Conservation (phyloP, 2,113 vertebrate genomes). For the Rousettus leschenaultii region DNA sequence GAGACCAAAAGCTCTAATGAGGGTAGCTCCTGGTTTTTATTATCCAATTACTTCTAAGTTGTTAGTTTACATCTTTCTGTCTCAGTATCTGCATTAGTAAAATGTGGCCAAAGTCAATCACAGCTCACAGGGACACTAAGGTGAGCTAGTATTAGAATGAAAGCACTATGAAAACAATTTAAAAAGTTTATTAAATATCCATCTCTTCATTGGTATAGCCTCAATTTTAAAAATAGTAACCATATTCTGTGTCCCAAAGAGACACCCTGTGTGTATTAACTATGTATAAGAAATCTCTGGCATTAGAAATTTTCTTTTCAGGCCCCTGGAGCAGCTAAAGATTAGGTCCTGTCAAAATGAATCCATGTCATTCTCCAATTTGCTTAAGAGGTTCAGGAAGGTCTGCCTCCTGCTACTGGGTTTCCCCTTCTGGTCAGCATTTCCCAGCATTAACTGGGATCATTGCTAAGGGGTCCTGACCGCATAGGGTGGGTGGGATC, state of each 20-base stretch:
- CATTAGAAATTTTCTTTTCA: neutral
- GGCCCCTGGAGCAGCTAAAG: conserved; percentile 6
- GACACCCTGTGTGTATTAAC: neutral
- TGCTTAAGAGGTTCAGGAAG: neutral
- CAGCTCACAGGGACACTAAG: neutral
- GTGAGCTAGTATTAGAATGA: neutral
- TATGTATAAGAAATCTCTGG: neutral
- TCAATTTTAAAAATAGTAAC: neutral
- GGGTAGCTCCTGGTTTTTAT: neutral
- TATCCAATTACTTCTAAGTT: neutral
- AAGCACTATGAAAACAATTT: neutral
- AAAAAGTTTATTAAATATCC: neutral
- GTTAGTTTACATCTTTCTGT: neutral
- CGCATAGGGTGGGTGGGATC: fast-evolving
- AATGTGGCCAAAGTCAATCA: neutral
- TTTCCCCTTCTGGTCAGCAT: neutral
- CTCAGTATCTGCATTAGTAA: neutral
- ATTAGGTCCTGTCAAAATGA: conserved; percentile 47
- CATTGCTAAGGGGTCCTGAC: too few species aligned
- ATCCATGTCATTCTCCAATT: conserved; percentile 31
- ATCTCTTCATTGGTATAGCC: neutral
- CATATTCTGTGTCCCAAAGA: neutral
- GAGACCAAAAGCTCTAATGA: neutral
- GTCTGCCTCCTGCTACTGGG: neutral
- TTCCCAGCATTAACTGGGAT: neutral